Percentiles rank a stretch among this genome's conserved stretches.
These are phyloP conservation scores for Phalacrocorax brasilianus DNA, from an alignment of 2,113 vertebrate species.

Conservation along the genomic window DNA sequence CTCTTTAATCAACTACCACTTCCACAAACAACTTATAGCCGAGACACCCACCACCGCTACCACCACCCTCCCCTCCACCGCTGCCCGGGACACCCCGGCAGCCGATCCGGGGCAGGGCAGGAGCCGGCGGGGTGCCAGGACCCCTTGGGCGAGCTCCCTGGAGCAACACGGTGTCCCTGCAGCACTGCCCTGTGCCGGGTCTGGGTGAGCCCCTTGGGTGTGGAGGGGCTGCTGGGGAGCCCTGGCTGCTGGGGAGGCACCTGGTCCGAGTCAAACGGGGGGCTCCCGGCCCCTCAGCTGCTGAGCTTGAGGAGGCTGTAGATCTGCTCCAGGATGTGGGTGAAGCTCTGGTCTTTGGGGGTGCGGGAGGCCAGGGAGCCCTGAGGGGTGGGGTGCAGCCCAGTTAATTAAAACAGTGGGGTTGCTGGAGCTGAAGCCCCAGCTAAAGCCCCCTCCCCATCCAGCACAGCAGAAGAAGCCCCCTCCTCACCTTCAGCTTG, in stretches of 20 bases:
- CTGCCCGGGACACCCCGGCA: not conserved
- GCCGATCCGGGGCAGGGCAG: not conserved
- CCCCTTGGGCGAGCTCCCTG: not conserved
- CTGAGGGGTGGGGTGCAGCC: constrained; percentile 31
- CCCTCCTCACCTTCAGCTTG: constrained; percentile 87
- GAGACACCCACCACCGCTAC: not conserved
- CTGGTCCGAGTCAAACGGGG: not conserved
- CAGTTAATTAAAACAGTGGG: accelerated
- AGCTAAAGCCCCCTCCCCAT: not conserved
- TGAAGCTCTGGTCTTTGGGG: constrained; percentile 92
- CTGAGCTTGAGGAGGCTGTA: constrained; percentile 82
- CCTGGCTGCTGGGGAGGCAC: not conserved
- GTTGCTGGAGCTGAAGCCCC: not conserved
- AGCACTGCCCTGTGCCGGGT: accelerated
- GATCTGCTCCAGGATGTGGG: constrained; percentile 89
- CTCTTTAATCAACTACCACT: constrained; percentile 48
- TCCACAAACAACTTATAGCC: not conserved
- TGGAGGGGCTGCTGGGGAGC: not conserved
- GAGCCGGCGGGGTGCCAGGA: not conserved
- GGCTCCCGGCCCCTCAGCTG: constrained; percentile 24
- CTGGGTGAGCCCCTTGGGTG: not conserved
- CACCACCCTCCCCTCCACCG: not conserved
- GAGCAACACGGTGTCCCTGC: not conserved
- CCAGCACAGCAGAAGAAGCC: not conserved
- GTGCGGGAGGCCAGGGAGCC: constrained; percentile 89